Evolutionary conservation across 2,888 invertebrate species (phyloP), one percentile per base, ranked within the genome.

Genomic region (Nomada flava): DNA sequence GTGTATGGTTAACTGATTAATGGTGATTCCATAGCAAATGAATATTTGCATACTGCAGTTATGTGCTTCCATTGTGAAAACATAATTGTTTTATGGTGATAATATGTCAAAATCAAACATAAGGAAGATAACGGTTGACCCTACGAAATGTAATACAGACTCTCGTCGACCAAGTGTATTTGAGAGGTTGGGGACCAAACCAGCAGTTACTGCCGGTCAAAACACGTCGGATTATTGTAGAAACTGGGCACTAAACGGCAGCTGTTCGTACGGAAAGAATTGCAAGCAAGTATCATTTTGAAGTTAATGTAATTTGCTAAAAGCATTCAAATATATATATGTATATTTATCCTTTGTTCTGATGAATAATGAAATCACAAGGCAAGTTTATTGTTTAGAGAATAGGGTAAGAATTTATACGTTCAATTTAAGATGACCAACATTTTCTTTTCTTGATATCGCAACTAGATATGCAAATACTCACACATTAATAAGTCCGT

Each of bases 171-270:
- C 97, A 88, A 97, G 97, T 95, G 97, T 97, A 89, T 97, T 97
- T 94, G 97, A 97, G 94, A 95, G 97, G 90, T 95, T 97, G 91
- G 97, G 97, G 89, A 97, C 96, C 62, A 97, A 97, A 94, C 96
- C 96, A 92, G 94, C 95, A 83, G 94, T 95, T 47, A 92, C 91
- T 86, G 88, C 92, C 80, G 89, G 90, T 81, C 94, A 95, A 94
- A 95, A 94, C 94, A 95, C 94, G 93, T 90, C 92, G 47, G 96
- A 96, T 94, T 96, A 95, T 94, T 97, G 97, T 93, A 95, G 96
- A 93, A 96, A 96, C 94, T 97, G 97, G 97, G 96, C 96, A 79
- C 95, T 96, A 92, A 96, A 96, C 95, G 97, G 97, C 91, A 96
- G 95, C 93, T 97, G 97, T 93, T 96, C 96, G 88, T 97, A 96